Conservation (phyloP, 1,140 invertebrate genomes). For the Propsilocerus akamusi region DNA sequence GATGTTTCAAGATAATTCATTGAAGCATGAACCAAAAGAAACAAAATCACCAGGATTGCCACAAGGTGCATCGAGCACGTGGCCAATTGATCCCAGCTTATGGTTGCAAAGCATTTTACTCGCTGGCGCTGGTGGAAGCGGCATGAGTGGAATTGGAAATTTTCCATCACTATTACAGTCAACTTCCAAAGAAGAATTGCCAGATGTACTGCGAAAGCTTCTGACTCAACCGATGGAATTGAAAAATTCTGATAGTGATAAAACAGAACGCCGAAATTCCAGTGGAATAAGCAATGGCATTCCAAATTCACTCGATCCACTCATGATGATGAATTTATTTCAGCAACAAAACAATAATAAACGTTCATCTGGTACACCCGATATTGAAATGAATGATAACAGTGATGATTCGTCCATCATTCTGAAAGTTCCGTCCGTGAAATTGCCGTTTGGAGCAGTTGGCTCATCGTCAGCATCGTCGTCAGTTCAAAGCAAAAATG, state of each 20-base stretch:
- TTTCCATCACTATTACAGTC: constrained; percentile 11
- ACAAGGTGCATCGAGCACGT: constrained; percentile 9
- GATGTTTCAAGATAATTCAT: background rate
- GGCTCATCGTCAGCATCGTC: constrained; percentile 24
- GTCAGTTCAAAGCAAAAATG: constrained; percentile 13
- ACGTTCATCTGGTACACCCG: constrained; percentile 22
- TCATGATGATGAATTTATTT: constrained; percentile 10
- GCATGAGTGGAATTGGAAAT: constrained; percentile 10
- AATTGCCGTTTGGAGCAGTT: constrained; percentile 38
- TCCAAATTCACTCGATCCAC: constrained; percentile 11
- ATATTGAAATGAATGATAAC: constrained; percentile 27
- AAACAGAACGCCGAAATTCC: constrained; percentile 13
- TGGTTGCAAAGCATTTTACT: constrained; percentile 19
- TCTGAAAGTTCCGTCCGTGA: constrained; percentile 84
- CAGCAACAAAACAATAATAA: constrained; percentile 15
- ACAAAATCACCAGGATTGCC: constrained; percentile 16
- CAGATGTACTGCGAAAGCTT: constrained; percentile 37
- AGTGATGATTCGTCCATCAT: constrained; percentile 44
- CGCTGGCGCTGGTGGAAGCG: too few relatives aligned
- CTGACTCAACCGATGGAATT: constrained; percentile 22
- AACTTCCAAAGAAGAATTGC: constrained; percentile 24
- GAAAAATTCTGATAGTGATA: constrained; percentile 17
- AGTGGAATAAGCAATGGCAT: constrained; percentile 14
- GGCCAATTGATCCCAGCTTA: constrained; percentile 23
- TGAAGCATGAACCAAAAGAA: constrained; percentile 14